Evolutionary conservation across 1,140 invertebrate genomes (phyloP).

Genomic region (Oncopodura yosiiana): DNA sequence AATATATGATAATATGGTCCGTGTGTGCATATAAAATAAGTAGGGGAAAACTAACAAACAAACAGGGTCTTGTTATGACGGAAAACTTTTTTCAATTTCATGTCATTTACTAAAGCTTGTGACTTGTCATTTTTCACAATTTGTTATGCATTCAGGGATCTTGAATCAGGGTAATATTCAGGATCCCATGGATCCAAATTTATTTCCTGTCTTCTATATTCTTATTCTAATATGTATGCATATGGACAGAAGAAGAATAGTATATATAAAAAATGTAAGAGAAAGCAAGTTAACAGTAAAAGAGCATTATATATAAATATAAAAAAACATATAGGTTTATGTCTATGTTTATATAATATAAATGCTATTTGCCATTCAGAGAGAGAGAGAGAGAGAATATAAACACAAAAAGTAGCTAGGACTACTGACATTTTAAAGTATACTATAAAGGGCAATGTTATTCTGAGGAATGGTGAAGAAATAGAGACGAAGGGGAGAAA

Average conservation of each 20-base stretch:
- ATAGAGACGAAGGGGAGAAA: slow-evolving; percentile 7
- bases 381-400: slow-evolving; percentile 4
- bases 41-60: too few species aligned
- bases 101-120: slow-evolving; percentile 23
- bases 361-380: background rate
- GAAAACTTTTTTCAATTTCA: slow-evolving; percentile 27
- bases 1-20: too few species aligned
- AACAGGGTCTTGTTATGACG: too few species aligned
- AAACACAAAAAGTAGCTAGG: slow-evolving; percentile 26
- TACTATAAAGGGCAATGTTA: background rate
- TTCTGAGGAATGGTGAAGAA: background rate
- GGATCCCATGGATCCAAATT: slow-evolving; percentile 26
- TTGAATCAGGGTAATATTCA: too few species aligned
- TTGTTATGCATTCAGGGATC: slow-evolving; percentile 18
- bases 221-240: background rate
- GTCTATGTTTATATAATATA: background rate
- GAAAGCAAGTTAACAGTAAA: too few species aligned
- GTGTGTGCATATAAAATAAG: too few species aligned
- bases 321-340: slow-evolving; percentile 1
- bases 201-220: slow-evolving; percentile 15
- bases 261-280: background rate
- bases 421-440: too few species aligned
- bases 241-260: background rate
- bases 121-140: slow-evolving; percentile 28
- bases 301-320: slow-evolving; percentile 1